Evolutionary conservation across 1,140 invertebrate species (phyloP).

Genomic region (Lysiphlebus fabarum): DNA sequence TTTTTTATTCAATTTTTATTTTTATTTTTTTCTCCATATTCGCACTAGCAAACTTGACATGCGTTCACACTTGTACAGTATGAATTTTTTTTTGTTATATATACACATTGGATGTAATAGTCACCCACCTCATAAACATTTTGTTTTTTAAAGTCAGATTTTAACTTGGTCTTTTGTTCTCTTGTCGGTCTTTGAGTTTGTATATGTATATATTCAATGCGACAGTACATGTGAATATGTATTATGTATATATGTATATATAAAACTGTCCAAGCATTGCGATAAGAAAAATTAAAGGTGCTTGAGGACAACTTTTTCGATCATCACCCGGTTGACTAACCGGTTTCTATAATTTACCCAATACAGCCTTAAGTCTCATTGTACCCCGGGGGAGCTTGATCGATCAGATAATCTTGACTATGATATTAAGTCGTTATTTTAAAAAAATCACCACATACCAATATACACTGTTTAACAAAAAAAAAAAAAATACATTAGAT

Average conservation of each 20-base stretch:
- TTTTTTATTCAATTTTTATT: no score
- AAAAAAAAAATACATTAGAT: no score
- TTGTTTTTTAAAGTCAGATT: background rate
- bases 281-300: background rate
- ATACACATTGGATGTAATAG: background rate
- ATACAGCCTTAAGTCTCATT: slow-evolving; percentile 3
- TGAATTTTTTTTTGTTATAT: background rate
- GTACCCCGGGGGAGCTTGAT: background rate
- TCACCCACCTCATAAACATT: slow-evolving; percentile 8
- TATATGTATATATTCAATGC: background rate
- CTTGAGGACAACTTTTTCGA: slow-evolving; percentile 1
- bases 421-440: slow-evolving; percentile 8
- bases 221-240: slow-evolving; percentile 1
- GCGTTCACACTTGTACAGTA: slow-evolving; percentile 2
- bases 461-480: no score
- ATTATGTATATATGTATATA: slow-evolving; percentile 4
- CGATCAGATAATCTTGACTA: no score
- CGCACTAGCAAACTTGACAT: background rate
- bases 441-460: no score
- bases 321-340: background rate
- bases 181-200: background rate
- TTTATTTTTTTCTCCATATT: background rate
- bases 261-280: no score
- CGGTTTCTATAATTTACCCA: background rate
- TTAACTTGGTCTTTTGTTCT: background rate